These are phyloP conservation scores for Casuarius casuarius DNA, from an alignment of 2,113 vertebrate genomes.

Conservation along the genomic window DNA sequence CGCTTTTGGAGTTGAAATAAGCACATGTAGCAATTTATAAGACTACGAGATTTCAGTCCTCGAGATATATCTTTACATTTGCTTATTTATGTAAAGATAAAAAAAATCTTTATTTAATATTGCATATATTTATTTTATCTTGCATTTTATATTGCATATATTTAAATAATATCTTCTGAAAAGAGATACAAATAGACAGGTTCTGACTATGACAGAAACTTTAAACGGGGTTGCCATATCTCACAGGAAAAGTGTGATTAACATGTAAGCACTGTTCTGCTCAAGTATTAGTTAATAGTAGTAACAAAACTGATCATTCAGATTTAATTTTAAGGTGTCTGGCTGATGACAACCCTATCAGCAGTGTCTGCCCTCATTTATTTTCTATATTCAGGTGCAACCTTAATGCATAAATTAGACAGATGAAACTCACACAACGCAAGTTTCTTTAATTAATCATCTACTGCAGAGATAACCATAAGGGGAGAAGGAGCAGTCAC, in stretches of 20 bases:
- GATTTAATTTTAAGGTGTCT: not conserved
- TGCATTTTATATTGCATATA: not conserved
- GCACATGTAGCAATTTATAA: not conserved
- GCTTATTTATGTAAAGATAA: not conserved
- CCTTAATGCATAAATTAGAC: not conserved
- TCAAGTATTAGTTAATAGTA: not conserved
- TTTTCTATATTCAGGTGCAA: not conserved
- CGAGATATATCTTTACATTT: not conserved
- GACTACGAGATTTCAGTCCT: not conserved
- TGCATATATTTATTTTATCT: not conserved
- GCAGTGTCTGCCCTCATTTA: not conserved
- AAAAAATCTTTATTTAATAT: not conserved
- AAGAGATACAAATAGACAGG: accelerated
- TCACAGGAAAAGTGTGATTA: not conserved
- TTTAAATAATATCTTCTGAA: not conserved
- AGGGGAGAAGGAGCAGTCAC: not conserved
- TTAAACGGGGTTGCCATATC: not conserved
- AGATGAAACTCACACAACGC: not conserved
- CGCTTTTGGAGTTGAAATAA: not conserved
- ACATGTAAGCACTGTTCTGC: not conserved
- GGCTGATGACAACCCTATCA: not conserved
- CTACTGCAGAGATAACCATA: not conserved
- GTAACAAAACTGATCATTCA: not conserved
- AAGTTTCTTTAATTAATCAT: not conserved
- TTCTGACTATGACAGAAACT: not conserved